Evolutionary conservation across 2,113 vertebrate species (phyloP).

Genomic region (Megaceryle maxima): DNA sequence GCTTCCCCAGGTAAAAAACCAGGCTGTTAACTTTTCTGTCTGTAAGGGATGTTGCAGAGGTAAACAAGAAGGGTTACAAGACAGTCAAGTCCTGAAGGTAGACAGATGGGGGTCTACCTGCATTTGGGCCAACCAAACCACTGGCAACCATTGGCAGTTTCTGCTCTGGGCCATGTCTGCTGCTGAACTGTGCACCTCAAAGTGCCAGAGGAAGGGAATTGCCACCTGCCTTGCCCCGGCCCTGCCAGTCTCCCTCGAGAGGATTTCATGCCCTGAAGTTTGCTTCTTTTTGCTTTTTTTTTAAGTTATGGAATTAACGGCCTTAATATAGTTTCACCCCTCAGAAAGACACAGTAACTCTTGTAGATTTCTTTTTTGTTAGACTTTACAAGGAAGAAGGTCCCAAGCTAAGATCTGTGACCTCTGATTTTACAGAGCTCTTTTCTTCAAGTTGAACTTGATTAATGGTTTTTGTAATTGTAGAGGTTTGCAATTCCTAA

Average conservation of each 20-base stretch:
- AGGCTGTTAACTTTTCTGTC: background rate
- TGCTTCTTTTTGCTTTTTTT: background rate
- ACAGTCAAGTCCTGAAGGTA: background rate
- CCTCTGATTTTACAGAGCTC: slow-evolving; percentile 20
- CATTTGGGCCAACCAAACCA: background rate
- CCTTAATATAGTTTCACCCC: background rate
- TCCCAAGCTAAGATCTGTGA: background rate
- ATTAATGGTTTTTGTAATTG: slow-evolving; percentile 30
- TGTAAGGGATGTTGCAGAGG: background rate
- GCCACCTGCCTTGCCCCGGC: rapidly evolving
- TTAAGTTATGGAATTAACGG: background rate
- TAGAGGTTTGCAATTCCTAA: slow-evolving; percentile 29
- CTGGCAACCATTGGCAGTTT: background rate
- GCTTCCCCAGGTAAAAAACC: background rate
- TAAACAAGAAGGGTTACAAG: background rate
- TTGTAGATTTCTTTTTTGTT: background rate
- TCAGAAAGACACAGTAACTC: background rate
- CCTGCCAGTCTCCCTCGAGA: background rate
- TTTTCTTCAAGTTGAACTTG: slow-evolving; percentile 32
- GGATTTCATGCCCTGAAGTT: background rate
- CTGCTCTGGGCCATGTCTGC: background rate
- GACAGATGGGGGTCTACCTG: background rate
- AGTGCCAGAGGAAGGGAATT: background rate
- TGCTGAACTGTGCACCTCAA: background rate
- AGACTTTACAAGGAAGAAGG: background rate